A percentile compares a stretch with the other conserved stretches of the same genome.
These are phyloP conservation scores for Arrhopalites spinosus DNA, from an alignment of 2,888 invertebrate species.

Conservation along the genomic window DNA sequence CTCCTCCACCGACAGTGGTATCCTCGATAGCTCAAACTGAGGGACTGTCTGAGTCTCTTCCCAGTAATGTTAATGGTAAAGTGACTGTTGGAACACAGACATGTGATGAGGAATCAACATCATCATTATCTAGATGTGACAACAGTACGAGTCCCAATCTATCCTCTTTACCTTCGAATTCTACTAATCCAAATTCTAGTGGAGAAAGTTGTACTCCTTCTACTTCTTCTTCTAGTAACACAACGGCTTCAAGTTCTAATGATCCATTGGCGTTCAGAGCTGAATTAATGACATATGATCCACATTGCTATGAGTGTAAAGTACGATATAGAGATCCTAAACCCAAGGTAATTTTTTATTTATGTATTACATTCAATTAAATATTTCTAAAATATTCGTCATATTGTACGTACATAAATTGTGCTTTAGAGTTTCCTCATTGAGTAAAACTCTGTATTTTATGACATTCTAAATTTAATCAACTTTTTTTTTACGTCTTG, in stretches of 20 bases:
- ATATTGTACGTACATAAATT: no score
- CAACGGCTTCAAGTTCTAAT: not conserved
- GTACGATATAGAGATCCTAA: conserved; percentile 89
- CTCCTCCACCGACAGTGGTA: not conserved
- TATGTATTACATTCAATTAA: no score
- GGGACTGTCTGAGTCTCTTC: conserved; percentile 2
- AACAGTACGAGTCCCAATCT: conserved; percentile 30
- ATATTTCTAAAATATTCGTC: no score
- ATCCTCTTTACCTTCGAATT: conserved; percentile 32
- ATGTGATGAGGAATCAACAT: conserved; percentile 74
- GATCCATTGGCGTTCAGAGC: conserved; percentile 65
- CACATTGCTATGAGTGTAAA: conserved; percentile 91
- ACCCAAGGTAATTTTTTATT: no score
- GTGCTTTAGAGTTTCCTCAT: no score
- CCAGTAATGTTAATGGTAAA: conserved; percentile 60
- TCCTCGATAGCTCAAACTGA: not conserved
- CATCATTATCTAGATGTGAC: conserved; percentile 16
- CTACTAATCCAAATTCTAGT: conserved; percentile 18
- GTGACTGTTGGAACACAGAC: conserved; percentile 87
- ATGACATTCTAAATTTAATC: no score
- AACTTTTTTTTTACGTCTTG: no score
- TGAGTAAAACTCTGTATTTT: no score
- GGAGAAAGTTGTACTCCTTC: not conserved
- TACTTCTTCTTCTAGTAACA: not conserved
- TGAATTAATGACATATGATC: conserved; percentile 77